phyloP scores from a whole-genome alignment of 2,113 vertebrate species.

The Albula goreensis region DNA sequence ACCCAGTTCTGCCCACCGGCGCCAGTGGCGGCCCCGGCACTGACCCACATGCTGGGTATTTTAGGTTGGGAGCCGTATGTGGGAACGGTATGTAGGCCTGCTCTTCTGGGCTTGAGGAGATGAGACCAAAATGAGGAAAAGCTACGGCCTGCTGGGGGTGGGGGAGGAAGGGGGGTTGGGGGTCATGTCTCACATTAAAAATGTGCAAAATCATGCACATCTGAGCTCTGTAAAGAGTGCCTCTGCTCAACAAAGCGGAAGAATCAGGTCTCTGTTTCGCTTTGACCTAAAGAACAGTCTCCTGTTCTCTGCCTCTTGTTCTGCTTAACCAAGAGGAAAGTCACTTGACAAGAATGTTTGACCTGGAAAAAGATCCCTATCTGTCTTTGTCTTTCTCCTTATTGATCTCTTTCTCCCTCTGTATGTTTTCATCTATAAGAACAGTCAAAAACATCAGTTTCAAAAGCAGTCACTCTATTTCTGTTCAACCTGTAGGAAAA shows the following conservation, averaged over 20 bases:
- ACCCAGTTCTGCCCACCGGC: background rate
- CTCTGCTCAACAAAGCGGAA: too few relatives aligned
- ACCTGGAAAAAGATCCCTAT: too few relatives aligned
- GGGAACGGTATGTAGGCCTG: conserved; percentile 19
- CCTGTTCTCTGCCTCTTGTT: too few relatives aligned
- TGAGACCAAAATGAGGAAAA: background rate
- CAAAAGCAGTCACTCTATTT: too few relatives aligned
- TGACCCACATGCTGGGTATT: conserved; percentile 10
- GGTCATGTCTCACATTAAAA: background rate
- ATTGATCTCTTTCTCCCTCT: too few relatives aligned
- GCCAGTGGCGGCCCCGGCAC: background rate
- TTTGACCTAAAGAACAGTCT: background rate
- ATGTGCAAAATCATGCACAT: background rate
- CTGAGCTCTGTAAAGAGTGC: too few relatives aligned
- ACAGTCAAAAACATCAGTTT: too few relatives aligned
- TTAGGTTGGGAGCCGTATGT: conserved; percentile 6
- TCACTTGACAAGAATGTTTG: too few relatives aligned
- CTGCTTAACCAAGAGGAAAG: too few relatives aligned
- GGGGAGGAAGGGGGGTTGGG: background rate
- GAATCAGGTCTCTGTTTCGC: background rate
- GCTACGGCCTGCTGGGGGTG: background rate
- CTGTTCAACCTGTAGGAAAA: too few relatives aligned
- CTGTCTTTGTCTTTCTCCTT: too few relatives aligned
- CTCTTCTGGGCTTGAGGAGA: conserved; percentile 23
- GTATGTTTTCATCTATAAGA: too few relatives aligned